Base-by-base conservation (phyloP, 2,797 vertebrate species). In the Etheostoma nigrum region DNA sequence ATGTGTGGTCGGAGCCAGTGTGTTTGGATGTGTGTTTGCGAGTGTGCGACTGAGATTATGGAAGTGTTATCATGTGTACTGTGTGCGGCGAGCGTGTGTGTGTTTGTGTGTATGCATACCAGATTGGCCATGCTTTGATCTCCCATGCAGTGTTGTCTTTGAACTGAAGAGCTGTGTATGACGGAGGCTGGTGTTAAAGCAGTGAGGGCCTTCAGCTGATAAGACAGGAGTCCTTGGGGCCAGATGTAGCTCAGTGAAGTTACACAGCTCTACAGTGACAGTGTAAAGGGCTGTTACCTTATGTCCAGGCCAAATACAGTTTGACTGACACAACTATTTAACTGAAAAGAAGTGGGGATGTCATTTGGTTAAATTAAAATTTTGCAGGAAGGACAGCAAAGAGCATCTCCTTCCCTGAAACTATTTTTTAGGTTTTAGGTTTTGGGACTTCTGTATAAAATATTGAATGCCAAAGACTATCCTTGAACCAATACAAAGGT, bases 61-160 rank as follows among this genome's bases (percentile, higher is more conserved):
- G 86, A 81, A 82, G 52, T 27, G 83, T 91, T 92, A 90, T 92
- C 91, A 77, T 86, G 88, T 82, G 89, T 58, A 59, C 85, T 88
- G 82, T 84, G 78, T 88, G 87, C 45, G 14, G 64, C 21, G 12
- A 72, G 73, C 10, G 36, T 45, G 68, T 27, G 66, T 67, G 62
- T 77, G 85, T 88, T 67, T 87, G 82, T 88, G 80, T 84, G 75
- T 81, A 85, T 64, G 81, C 63, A 70, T 86, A 86, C 73, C 79
- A 90, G 82, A 87, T 77, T 87, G 86, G 73, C 84, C 67, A 2
- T 27, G 78, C 93, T 93, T 94, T 94, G 92, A 94, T 93, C 90
- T 85, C 49, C 78, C 88, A 89, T 92, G 86, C 89, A 90, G 89
- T 86, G 89, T 89, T 89, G 89, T 90, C 89, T 93, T 91, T 92